These are phyloP conservation scores for Pluvianellus socialis DNA, from an alignment of 2,113 vertebrate genomes.

Conservation along the genomic window DNA sequence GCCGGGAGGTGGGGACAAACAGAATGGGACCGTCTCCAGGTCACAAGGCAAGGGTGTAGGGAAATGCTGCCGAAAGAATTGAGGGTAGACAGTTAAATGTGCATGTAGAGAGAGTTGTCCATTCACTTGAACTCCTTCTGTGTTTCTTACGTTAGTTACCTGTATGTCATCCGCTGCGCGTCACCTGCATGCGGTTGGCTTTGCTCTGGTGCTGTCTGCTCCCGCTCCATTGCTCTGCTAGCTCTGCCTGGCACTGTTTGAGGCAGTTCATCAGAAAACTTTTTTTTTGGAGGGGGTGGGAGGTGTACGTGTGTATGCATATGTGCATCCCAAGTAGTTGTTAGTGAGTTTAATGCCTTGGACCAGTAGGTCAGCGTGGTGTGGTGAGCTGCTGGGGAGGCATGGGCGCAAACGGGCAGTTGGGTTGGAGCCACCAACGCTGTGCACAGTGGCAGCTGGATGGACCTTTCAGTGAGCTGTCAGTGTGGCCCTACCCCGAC, in stretches of 20 bases:
- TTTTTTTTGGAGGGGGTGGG: not conserved
- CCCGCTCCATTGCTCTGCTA: not conserved
- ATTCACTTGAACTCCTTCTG: not conserved
- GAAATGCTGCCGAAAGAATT: not conserved
- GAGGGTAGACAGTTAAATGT: not conserved
- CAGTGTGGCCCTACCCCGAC: rapidly evolving
- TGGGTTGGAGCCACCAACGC: rapidly evolving
- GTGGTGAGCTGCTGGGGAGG: not conserved
- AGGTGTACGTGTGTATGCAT: rapidly evolving
- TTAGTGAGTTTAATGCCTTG: not conserved
- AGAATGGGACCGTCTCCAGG: rapidly evolving
- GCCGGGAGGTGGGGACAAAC: not conserved
- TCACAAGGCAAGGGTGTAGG: rapidly evolving
- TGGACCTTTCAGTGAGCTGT: not conserved
- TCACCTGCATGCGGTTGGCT: not conserved
- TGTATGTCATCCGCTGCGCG: not conserved
- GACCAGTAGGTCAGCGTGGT: not conserved
- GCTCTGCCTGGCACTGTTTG: not conserved
- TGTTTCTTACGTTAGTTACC: not conserved
- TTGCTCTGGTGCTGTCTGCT: not conserved
- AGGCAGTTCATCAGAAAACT: not conserved
- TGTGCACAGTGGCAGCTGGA: rapidly evolving
- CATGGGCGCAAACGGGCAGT: rapidly evolving
- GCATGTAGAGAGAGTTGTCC: not conserved
- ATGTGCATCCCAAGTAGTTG: not conserved